Conservation (phyloP, 2,797 vertebrate species). For the Gadopsis marmoratus region DNA sequence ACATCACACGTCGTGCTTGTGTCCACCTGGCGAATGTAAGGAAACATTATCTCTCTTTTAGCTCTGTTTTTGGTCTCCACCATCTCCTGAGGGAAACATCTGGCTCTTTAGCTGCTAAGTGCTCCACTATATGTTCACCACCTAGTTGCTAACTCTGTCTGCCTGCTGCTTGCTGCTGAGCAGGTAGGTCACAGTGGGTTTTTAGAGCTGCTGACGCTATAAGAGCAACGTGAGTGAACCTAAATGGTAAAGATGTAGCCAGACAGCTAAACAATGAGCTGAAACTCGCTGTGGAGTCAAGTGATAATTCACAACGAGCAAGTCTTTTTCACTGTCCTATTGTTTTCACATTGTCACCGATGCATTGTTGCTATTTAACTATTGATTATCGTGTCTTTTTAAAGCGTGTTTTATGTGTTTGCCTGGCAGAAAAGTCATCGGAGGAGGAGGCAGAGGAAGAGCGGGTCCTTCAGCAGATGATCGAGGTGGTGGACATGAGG, state of each 20-base stretch:
- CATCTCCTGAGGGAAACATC: not conserved
- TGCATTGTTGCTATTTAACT: not conserved
- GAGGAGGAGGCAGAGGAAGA: conserved; percentile 86
- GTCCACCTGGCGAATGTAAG: not conserved
- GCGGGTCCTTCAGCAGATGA: conserved; percentile 84
- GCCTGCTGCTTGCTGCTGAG: not conserved
- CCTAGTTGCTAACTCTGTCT: not conserved
- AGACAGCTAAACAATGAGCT: not conserved
- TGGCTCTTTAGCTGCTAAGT: not conserved
- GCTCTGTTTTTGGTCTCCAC: not conserved
- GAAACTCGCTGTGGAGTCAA: not conserved
- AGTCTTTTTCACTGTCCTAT: not conserved
- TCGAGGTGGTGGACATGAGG: conserved; percentile 92
- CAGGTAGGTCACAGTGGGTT: not conserved
- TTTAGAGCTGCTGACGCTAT: not conserved
- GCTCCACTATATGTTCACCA: not conserved
- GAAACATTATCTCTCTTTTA: not conserved
- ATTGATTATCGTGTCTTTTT: not conserved
- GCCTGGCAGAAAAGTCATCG: conserved; percentile 85
- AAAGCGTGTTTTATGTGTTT: conserved; percentile 8
- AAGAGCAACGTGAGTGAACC: not conserved
- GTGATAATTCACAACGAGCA: not conserved
- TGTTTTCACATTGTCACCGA: not conserved
- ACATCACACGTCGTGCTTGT: not conserved
- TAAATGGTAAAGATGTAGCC: not conserved